phyloP scores from a whole-genome alignment of 2,888 invertebrate species.

The Fabriciana adippe region DNA sequence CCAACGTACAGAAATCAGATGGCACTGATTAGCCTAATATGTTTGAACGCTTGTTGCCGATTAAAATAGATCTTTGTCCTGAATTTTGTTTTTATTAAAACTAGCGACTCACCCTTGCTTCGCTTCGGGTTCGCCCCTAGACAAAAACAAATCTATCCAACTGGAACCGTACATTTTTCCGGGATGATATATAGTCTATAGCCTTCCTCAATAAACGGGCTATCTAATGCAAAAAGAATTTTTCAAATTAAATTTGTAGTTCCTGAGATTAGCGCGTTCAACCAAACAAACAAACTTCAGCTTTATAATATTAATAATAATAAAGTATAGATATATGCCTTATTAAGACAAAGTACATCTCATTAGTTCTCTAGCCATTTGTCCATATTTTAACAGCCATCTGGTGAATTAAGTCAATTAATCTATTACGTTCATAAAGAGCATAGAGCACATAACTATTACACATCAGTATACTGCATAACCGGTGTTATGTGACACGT shows the following conservation, averaged over 20 bases:
- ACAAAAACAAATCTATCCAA: too few relatives aligned
- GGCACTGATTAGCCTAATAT: conserved; percentile 26
- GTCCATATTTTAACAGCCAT: background rate
- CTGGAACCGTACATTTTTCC: too few relatives aligned
- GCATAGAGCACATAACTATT: background rate
- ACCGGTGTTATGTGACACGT: background rate
- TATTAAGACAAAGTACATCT: background rate
- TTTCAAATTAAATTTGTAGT: too few relatives aligned
- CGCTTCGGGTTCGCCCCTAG: too few relatives aligned
- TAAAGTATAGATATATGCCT: too few relatives aligned
- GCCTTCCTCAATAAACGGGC: too few relatives aligned
- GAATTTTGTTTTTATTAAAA: background rate
- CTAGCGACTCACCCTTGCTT: too few relatives aligned
- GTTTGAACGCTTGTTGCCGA: conserved; percentile 11
- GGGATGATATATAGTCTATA: too few relatives aligned
- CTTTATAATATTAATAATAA: too few relatives aligned
- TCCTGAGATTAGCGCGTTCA: too few relatives aligned
- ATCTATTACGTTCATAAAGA: background rate
- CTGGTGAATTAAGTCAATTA: background rate
- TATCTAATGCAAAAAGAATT: too few relatives aligned
- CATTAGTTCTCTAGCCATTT: background rate
- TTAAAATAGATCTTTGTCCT: background rate
- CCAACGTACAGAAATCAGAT: conserved; percentile 33
- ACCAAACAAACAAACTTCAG: too few relatives aligned
- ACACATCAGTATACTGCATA: background rate